A percentile compares a stretch with the other conserved stretches of the same genome.
Conservation (phyloP, 2,888 invertebrate species). For the Neria commutata region DNA sequence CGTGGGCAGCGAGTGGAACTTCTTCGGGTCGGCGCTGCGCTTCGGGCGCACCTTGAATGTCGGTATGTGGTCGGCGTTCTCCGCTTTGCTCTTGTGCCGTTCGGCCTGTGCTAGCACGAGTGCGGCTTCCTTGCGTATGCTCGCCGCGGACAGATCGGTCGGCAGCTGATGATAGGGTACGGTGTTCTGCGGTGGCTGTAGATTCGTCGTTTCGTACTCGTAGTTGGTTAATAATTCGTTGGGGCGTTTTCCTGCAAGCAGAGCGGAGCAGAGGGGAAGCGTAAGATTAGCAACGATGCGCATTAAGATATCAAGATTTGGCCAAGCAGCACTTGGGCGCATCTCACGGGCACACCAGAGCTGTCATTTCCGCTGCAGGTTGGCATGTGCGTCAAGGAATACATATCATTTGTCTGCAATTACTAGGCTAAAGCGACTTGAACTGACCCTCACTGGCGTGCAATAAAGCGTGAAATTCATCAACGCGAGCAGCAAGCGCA, state of each 20-base stretch:
- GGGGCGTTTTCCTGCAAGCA: constrained; percentile 52
- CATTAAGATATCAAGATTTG: no score
- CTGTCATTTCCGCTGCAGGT: no score
- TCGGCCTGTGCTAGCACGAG: constrained; percentile 76
- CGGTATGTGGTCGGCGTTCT: constrained; percentile 58
- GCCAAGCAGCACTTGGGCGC: no score
- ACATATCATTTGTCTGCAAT: constrained; percentile 12
- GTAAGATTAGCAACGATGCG: background rate
- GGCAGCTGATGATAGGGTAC: constrained; percentile 65
- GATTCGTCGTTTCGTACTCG: constrained; percentile 53
- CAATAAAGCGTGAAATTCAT: no score
- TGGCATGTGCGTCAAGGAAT: background rate
- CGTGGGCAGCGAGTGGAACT: constrained; percentile 73
- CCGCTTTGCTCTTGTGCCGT: constrained; percentile 72
- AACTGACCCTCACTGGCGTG: constrained; percentile 26
- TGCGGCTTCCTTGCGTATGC: constrained; percentile 78
- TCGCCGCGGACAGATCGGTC: constrained; percentile 72
- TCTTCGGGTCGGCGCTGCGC: constrained; percentile 53
- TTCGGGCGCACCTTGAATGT: constrained; percentile 50
- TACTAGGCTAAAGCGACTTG: constrained; percentile 25
- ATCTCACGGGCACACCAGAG: no score
- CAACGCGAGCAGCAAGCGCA: constrained; percentile 16
- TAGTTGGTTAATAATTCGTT: constrained; percentile 53
- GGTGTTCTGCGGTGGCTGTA: constrained; percentile 51
- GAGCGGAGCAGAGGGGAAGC: constrained; percentile 9